Percentiles rank a stretch among this genome's conserved stretches.
Conservation (phyloP, 2,888 invertebrate genomes). For the Dryococelus australis region DNA sequence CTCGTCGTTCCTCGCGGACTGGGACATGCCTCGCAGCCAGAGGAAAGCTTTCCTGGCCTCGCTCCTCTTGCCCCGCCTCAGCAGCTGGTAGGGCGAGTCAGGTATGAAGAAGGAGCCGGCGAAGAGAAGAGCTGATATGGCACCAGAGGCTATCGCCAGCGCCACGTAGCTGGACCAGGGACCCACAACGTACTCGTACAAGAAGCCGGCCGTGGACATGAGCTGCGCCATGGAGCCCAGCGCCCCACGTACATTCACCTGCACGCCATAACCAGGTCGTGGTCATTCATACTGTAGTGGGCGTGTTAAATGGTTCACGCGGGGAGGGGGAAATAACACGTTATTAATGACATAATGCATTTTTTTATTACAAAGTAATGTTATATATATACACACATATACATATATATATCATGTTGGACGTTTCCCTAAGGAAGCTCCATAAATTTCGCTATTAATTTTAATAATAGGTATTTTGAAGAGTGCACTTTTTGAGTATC, state of each 20-base stretch:
- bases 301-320: no score
- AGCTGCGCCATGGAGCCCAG: conserved; percentile 82
- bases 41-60: conserved; percentile 72
- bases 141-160: conserved; percentile 68
- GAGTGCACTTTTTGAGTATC: no score
- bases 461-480: no score
- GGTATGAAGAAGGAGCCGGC: conserved; percentile 75
- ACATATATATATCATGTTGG: no score
- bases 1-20: conserved; percentile 69
- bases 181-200: conserved; percentile 75
- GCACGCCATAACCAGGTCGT: conserved; percentile 40
- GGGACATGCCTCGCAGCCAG: conserved; percentile 70
- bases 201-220: conserved; percentile 73
- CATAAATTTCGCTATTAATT: no score
- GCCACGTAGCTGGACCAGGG: conserved; percentile 72
- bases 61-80: conserved; percentile 65
- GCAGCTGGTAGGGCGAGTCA: conserved; percentile 79
- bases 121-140: conserved; percentile 68
- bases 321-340: no score
- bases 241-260: conserved; percentile 80
- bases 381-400: no score
- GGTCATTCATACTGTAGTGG: no score
- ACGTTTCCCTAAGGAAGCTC: no score
- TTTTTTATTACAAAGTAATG: no score
- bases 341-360: no score